Percentiles rank a stretch among this genome's conserved stretches.
Evolutionary conservation across 2,113 vertebrate species (phyloP).

Genomic region (Isurus oxyrinchus): DNA sequence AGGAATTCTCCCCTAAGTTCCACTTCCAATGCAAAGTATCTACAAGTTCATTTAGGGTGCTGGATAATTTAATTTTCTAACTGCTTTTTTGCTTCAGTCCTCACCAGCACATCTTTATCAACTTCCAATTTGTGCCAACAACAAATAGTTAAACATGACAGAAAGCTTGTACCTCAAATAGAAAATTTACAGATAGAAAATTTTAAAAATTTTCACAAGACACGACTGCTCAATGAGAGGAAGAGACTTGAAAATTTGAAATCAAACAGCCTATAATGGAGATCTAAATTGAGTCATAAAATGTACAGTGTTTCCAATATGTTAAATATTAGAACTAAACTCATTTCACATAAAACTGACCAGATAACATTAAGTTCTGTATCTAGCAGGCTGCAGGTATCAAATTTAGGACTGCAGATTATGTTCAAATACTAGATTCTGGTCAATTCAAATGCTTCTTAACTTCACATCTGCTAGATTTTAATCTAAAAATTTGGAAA

Average conservation of each 20-base stretch:
- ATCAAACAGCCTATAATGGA: no score
- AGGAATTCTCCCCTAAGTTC: neutral
- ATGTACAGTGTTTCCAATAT: neutral
- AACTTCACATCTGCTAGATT: neutral
- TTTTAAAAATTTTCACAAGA: no score
- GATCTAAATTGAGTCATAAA: neutral
- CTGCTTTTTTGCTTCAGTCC: no score
- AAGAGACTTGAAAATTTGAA: no score
- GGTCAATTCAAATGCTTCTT: neutral
- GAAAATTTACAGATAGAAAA: no score
- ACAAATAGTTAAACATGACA: no score
- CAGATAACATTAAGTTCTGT: neutral
- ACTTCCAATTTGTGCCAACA: no score
- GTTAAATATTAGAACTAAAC: neutral
- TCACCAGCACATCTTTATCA: no score
- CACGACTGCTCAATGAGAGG: no score
- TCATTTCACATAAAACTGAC: neutral
- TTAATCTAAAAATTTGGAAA: neutral
- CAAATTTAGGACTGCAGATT: neutral
- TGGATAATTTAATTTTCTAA: neutral
- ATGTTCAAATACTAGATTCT: neutral
- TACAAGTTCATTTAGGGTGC: neutral
- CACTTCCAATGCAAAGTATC: neutral
- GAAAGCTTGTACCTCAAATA: no score
- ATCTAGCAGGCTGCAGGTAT: neutral